Evolutionary conservation across 2,113 vertebrate genomes (phyloP).

Genomic region (Myiagra hebetior): DNA sequence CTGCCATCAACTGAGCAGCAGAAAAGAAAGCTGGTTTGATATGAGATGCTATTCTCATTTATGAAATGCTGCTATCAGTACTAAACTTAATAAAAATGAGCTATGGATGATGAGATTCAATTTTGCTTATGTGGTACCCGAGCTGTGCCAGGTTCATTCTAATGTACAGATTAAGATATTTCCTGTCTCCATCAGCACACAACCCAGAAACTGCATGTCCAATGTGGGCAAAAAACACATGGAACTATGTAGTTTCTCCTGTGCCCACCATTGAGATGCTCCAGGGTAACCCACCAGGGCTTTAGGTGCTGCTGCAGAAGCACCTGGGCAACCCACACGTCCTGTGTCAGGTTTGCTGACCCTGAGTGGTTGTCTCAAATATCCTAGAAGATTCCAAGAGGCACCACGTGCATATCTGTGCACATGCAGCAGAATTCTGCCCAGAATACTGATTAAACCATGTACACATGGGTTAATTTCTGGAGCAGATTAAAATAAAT

Average conservation of each 20-base stretch:
- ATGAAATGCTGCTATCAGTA: neutral
- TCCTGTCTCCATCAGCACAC: neutral
- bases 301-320: neutral
- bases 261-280: rapidly evolving
- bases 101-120: neutral
- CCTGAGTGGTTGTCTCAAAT: rapidly evolving
- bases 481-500: neutral
- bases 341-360: neutral
- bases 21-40: neutral
- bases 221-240: neutral
- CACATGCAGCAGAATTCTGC: neutral
- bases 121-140: neutral
- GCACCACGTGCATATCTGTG: rapidly evolving
- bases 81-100: slow-evolving; percentile 31
- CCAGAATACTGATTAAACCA: neutral
- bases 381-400: neutral
- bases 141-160: neutral
- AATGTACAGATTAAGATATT: neutral
- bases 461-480: neutral
- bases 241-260: neutral
- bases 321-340: neutral
- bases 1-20: neutral
- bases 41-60: neutral
- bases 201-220: neutral
- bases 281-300: neutral